A percentile compares a stretch with the other conserved stretches of the same genome.
Evolutionary conservation across 2,113 vertebrate genomes (phyloP).

Genomic region (Eulemur macaco): DNA sequence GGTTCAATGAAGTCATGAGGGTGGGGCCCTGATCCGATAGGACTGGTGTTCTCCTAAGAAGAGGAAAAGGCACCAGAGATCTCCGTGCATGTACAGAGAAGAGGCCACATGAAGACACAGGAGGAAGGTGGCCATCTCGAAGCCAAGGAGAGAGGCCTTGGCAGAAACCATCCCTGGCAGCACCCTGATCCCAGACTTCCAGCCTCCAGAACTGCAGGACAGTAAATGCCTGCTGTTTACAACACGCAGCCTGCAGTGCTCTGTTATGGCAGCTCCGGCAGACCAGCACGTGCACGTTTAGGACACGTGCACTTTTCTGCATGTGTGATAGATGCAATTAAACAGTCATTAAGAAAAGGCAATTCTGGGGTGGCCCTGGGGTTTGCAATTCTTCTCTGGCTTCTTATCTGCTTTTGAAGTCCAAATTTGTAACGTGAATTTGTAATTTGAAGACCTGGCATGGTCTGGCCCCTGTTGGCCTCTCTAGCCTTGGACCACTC

Average conservation of each 20-base stretch:
- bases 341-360: background rate
- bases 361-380: too few species aligned
- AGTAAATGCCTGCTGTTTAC: fast-evolving
- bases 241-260: fast-evolving
- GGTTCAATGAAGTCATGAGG: background rate
- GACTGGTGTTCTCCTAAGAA: background rate
- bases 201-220: background rate
- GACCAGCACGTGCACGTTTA: fast-evolving
- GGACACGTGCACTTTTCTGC: too few species aligned
- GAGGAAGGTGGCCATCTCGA: background rate
- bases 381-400: background rate
- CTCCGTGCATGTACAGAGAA: fast-evolving
- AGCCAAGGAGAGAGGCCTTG: background rate
- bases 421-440: background rate
- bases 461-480: fast-evolving
- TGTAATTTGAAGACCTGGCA: background rate
- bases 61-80: too few species aligned
- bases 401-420: background rate
- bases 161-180: background rate
- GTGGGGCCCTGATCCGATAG: background rate
- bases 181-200: background rate
- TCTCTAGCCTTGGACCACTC: background rate
- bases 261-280: background rate
- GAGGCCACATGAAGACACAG: background rate
- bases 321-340: fast-evolving